phyloP scores from a whole-genome alignment of 2,797 vertebrate species.

The Pyrrhura leucotis region DNA sequence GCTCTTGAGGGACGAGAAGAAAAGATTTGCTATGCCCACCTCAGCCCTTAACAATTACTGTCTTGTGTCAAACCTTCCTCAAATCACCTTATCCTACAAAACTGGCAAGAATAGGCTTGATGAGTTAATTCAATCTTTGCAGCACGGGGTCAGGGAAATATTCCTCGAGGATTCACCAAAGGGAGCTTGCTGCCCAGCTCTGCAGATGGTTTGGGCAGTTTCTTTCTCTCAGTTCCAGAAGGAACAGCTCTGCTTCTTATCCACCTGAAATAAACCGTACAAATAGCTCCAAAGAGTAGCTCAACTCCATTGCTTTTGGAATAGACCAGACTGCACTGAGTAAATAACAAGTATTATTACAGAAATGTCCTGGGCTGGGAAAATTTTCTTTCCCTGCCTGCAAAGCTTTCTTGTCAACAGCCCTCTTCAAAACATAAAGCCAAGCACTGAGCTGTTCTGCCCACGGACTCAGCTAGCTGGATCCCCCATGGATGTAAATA shows the following conservation, averaged over 20 bases:
- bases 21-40: not conserved
- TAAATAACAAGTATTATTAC: slow-evolving; percentile 26
- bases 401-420: not conserved
- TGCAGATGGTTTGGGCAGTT: not conserved
- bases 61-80: not conserved
- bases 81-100: not conserved
- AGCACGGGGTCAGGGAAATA: not conserved
- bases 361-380: not conserved
- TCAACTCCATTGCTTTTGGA: not conserved
- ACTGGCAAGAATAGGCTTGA: not conserved
- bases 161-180: not conserved
- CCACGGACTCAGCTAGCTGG: not conserved
- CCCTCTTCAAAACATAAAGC: not conserved
- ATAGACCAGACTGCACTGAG: not conserved
- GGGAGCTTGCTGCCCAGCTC: not conserved
- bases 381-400: not conserved
- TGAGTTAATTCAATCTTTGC: not conserved
- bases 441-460: not conserved
- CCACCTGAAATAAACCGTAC: slow-evolving; percentile 1
- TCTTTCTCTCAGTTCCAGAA: not conserved
- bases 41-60: not conserved
- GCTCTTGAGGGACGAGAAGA: not conserved
- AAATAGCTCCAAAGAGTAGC: not conserved
- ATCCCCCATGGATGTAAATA: not conserved
- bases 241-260: not conserved